Evolutionary conservation across 2,797 vertebrate genomes (phyloP).

Genomic region (Galago senegalensis): DNA sequence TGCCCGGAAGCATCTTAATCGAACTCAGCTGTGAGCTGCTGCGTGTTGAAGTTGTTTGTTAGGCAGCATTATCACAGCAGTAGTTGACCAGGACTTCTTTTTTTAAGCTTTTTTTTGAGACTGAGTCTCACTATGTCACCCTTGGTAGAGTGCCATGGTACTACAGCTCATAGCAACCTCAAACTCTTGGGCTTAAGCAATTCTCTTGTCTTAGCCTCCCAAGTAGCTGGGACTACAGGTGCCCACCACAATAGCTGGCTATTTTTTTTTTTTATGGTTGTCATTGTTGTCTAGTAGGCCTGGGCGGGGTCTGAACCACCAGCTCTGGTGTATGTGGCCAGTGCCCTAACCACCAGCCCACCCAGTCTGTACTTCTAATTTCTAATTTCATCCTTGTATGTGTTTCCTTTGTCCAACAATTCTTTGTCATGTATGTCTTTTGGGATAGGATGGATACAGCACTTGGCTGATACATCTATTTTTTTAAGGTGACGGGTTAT

Average conservation of each 20-base stretch:
- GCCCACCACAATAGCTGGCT: no score
- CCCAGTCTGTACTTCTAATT: neutral
- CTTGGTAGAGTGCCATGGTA: no score
- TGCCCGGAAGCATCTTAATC: neutral
- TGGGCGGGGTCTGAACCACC: no score
- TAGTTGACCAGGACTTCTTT: neutral
- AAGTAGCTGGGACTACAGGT: no score
- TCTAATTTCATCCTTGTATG: neutral
- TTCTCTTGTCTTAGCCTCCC: neutral
- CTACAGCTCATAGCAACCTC: no score
- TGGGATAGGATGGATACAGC: neutral
- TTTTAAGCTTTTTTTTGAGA: no score
- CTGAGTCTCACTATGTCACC: neutral
- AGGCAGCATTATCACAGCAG: fast-evolving
- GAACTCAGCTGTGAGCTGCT: no score
- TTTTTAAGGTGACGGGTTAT: neutral
- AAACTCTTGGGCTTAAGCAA: neutral
- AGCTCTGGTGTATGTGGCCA: no score
- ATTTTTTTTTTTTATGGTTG: no score
- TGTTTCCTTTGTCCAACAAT: neutral
- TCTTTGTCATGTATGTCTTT: neutral
- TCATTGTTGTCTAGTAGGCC: no score
- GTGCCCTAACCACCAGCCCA: no score
- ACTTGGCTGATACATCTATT: neutral
- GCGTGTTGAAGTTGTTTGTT: neutral